Conservation (phyloP, 2,797 vertebrate genomes). For the Sebastolobus alascanus region DNA sequence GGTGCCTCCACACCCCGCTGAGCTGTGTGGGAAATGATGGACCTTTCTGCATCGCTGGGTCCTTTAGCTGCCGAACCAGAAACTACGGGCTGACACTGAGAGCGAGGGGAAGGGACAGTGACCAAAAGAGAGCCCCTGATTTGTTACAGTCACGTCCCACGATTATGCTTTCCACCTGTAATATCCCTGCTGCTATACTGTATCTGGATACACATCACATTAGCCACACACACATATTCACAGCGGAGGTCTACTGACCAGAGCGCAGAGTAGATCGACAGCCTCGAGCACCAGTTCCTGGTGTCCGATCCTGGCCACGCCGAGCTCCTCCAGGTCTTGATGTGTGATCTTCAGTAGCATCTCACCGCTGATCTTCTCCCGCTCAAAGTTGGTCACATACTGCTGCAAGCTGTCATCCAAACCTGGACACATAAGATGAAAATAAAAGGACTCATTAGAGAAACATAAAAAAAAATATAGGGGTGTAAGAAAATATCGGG, state of each 20-base stretch:
- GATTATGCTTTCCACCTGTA: no score
- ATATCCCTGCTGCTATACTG: not conserved
- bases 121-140: constrained; percentile 12
- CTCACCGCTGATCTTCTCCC: constrained; percentile 96
- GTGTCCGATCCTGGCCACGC: constrained; percentile 95
- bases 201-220: not conserved
- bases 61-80: constrained; percentile 52
- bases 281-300: constrained; percentile 97
- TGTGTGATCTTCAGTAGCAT: constrained; percentile 96
- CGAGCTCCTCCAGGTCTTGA: constrained; percentile 96
- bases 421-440: constrained; percentile 75
- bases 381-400: constrained; percentile 94
- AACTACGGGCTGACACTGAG: constrained; percentile 33
- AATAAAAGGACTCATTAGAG: not conserved
- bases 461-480: not conserved
- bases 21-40: constrained; percentile 54
- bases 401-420: constrained; percentile 96
- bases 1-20: constrained; percentile 48
- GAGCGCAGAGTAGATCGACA: constrained; percentile 96
- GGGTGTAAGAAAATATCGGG: no score
- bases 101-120: not conserved
- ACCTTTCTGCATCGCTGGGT: constrained; percentile 49
- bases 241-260: constrained; percentile 87
- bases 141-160: not conserved
- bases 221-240: not conserved